Base-by-base conservation (phyloP, 2,797 vertebrate genomes). In the Tauraco hartlaubi region DNA sequence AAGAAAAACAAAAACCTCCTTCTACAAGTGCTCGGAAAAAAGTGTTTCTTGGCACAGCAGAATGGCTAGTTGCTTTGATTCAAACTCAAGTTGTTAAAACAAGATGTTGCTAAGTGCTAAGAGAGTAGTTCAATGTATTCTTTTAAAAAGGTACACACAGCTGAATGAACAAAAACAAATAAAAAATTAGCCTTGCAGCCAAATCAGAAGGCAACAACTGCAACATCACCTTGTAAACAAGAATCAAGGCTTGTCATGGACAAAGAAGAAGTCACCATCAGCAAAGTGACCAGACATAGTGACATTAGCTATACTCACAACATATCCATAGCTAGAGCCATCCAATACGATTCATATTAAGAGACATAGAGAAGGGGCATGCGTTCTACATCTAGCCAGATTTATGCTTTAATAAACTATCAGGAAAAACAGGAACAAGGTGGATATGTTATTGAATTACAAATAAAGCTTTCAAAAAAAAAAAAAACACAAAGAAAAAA, bases 1-100 rank as follows among this genome's bases (percentile, higher is more conserved):
- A 79, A 72, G 39, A 66, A 77, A 91, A 88, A 79, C 25, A 89
- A 83, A 93, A 73, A 25, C 31, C 33, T 56, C 58, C 33, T 94
- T 90, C 59, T 19, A 56, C 17, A 83, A 91, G 61, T 19, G 49
- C 52, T 75, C 64, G 39, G 41, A 72, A 59, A 79, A 66, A 84
- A 75, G 31, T 44, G 39, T 89, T 92, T 92, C 62, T 95, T 96
- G 88, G 85, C 92, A 95, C 33, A 79, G 76, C 39, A 92, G 62
- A 89, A 87, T 0, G 9, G 80, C 41, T 85, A 87, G 74, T 61
- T 88, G 72, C 81, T 95, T 95, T 92, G 77, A 81, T 83, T 93
- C 55, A 51, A 84, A 92, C 66, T 49, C 41, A 72, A 90, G 62
- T 88, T 83, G 46, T 85, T 90, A 86, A 86, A 89, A 94, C 56